Base-by-base conservation (phyloP, 2,888 invertebrate species). In the Orchesellides sinensis region DNA sequence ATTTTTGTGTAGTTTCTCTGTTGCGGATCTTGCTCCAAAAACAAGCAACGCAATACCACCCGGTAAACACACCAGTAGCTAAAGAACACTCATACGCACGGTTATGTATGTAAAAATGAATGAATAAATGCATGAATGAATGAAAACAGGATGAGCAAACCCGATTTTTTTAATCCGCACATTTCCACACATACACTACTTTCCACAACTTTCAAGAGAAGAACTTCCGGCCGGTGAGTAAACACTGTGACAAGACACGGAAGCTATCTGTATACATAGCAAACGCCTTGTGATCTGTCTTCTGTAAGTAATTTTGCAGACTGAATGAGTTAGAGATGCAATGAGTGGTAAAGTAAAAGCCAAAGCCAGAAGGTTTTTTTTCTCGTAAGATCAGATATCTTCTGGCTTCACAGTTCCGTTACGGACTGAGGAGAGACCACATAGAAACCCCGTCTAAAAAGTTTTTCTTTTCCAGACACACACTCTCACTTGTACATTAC, bases 201-300 rank as follows among this genome's bases (percentile, higher is more conserved):
- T n/a, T 47, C n/a, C 63, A 32, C 21, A 56, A 56, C 27, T 49
- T 56, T 5, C 27, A 68, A 68, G 32, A 14, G 32, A 77, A 29
- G 54, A 69, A 78, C 78, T 78, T 78, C 78, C 78, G 69, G 78
- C 78, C 78, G 78, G 78, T 70, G 61, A 69, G 78, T 78, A 78
- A 78, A 78, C 78, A 78, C 66, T 63, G 63, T 63, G 73, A 73
- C 47, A 73, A 19, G 52, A 73, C 52, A 63, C 73, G 73, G 73
- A 73, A 73, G 73, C 63, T 32, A 27, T n/a, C n/a, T 63, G 52
- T 40, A 21, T 40, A 61, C 17, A 17, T n/a, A n/a, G n/a, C 29
- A 63, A 70, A 27, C 59, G 32, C 29, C 25, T 73, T 52, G 19
- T 40, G 12, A 21, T 49, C 47, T 63, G 40, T 17, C n/a, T 52